Evolutionary conservation across 2,113 vertebrate species (phyloP).

Genomic region (Ailurus styani): DNA sequence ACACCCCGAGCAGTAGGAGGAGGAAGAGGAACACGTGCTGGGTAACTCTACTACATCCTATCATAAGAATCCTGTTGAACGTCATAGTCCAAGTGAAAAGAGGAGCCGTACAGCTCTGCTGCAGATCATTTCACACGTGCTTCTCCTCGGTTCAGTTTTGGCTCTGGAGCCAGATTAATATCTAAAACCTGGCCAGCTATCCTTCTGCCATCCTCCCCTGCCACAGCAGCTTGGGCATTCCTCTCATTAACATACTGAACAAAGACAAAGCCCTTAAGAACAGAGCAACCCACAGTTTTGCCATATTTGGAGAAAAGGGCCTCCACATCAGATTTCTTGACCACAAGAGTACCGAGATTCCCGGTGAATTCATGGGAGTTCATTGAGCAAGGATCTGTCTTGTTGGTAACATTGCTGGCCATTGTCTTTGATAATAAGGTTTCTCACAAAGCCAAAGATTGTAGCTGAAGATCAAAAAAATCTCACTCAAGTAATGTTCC

Average conservation of each 20-base stretch:
- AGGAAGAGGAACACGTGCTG: constrained; percentile 86
- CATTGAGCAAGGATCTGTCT: constrained; percentile 90
- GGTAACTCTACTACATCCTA: constrained; percentile 86
- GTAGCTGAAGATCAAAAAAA: no score
- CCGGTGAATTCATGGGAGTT: constrained; percentile 93
- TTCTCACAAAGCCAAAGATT: constrained; percentile 63
- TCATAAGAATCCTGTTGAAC: constrained; percentile 91
- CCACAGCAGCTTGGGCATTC: constrained; percentile 87
- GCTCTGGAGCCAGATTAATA: constrained; percentile 91
- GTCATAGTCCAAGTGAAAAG: constrained; percentile 91
- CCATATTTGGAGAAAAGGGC: constrained; percentile 92
- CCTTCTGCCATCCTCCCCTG: constrained; percentile 89
- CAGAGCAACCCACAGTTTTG: constrained; percentile 92
- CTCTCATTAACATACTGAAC: constrained; percentile 91
- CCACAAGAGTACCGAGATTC: constrained; percentile 91
- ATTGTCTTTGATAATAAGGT: constrained; percentile 72
- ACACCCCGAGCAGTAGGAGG: constrained; percentile 89
- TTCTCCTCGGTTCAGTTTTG: constrained; percentile 91
- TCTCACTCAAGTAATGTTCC: no score
- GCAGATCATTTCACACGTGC: constrained; percentile 88
- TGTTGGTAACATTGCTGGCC: constrained; percentile 94
- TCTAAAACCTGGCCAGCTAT: constrained; percentile 92
- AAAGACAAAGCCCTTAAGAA: constrained; percentile 93
- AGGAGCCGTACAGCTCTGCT: constrained; percentile 88
- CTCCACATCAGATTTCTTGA: constrained; percentile 91